phyloP scores from a whole-genome alignment of 2,113 vertebrate genomes.

The Egretta garzetta region DNA sequence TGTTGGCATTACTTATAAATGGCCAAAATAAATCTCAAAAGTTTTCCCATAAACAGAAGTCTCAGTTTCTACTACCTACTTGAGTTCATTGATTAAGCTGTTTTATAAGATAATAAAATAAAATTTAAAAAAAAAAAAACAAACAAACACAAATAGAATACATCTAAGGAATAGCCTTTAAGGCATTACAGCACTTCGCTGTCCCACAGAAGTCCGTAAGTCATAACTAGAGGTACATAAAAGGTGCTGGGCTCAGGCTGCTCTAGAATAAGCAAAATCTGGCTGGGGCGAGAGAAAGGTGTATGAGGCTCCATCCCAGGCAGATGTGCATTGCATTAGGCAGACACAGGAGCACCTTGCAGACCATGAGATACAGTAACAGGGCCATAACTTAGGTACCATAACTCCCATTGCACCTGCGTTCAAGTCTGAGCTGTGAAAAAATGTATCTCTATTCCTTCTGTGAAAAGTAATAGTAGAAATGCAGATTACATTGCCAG shows the following conservation, averaged over 20 bases:
- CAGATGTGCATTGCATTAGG: fast-evolving
- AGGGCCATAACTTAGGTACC: too few species aligned
- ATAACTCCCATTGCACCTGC: fast-evolving
- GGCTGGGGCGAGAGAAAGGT: fast-evolving
- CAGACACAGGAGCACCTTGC: background rate
- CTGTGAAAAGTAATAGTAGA: background rate
- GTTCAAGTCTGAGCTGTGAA: background rate
- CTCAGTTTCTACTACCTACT: slow-evolving; percentile 16
- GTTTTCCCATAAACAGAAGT: slow-evolving; percentile 46
- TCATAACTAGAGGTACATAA: background rate
- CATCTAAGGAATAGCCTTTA: background rate
- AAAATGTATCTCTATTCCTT: background rate
- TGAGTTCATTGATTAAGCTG: slow-evolving; percentile 55
- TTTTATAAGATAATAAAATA: slow-evolving; percentile 37
- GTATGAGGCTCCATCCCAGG: background rate
- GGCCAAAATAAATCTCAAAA: slow-evolving; percentile 59
- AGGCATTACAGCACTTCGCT: background rate
- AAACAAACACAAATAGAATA: background rate
- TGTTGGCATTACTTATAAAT: background rate
- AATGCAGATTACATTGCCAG: background rate
- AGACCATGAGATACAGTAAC: background rate
- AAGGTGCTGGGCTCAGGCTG: background rate
- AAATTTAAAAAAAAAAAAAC: background rate
- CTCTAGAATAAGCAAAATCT: fast-evolving
- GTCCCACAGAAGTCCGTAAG: background rate